These are phyloP conservation scores for Neogobius melanostomus DNA, from an alignment of 2,113 vertebrate species.

Conservation along the genomic window DNA sequence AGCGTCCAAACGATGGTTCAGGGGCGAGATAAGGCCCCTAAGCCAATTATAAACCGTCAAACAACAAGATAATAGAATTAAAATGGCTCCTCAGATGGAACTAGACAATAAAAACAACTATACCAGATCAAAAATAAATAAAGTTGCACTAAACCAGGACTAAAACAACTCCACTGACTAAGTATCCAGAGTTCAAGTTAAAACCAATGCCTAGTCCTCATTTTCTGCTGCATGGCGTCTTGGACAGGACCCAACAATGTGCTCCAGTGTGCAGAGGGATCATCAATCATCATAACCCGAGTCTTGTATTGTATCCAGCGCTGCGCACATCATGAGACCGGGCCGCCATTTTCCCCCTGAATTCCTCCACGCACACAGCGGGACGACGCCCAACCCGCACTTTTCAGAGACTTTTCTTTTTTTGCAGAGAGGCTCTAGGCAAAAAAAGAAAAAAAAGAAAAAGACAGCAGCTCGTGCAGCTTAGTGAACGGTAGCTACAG, in stretches of 20 bases:
- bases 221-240: not conserved
- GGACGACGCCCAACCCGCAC: not conserved
- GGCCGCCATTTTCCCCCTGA: not conserved
- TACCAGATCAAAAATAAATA: not conserved
- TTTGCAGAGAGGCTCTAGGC: not conserved
- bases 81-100: too few species aligned
- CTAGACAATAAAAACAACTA: too few species aligned
- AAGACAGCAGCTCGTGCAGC: too few species aligned
- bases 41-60: too few species aligned
- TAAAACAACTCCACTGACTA: not conserved
- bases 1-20: too few species aligned
- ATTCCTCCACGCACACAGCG: slow-evolving; percentile 1
- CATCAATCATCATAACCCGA: slow-evolving; percentile 1
- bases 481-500: too few species aligned
- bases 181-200: too few species aligned
- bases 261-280: not conserved
- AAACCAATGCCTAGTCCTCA: not conserved
- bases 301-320: not conserved
- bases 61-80: too few species aligned
- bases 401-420: not conserved
- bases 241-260: not conserved
- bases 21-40: too few species aligned
- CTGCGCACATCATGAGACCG: not conserved
- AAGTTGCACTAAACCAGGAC: not conserved
- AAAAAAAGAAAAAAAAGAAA: too few species aligned